Conservation (phyloP, 2,113 vertebrate species). For the Aegotheles bennettii region DNA sequence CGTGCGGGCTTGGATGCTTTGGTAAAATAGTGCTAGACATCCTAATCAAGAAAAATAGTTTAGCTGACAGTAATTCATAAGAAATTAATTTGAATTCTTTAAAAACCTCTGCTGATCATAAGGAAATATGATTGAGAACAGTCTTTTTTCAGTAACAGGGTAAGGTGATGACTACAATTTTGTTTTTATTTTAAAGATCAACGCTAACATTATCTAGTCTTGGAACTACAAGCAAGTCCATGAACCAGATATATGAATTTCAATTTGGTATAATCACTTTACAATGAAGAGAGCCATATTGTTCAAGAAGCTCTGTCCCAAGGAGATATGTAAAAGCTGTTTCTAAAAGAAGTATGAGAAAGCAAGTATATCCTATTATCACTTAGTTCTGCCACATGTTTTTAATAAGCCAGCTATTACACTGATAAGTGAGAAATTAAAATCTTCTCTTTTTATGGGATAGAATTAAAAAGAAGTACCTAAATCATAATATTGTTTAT, state of each 20-base stretch:
- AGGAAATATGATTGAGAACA: neutral
- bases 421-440: neutral
- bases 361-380: neutral
- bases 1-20: neutral
- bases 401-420: neutral
- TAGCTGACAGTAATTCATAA: neutral
- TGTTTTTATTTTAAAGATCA: neutral
- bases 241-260: neutral
- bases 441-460: neutral
- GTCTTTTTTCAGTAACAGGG: neutral
- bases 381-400: neutral
- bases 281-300: slow-evolving; percentile 12
- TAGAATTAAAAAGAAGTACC: neutral
- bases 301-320: neutral
- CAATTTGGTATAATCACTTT: neutral
- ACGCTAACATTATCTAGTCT: neutral
- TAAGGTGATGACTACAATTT: neutral
- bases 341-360: neutral
- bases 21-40: neutral
- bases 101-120: neutral
- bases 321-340: neutral
- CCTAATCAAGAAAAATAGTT: neutral
- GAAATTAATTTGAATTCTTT: neutral
- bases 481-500: neutral
- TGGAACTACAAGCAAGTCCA: neutral